Base-by-base conservation (phyloP, 2,113 vertebrate genomes). In the Onychostruthus taczanowskii region DNA sequence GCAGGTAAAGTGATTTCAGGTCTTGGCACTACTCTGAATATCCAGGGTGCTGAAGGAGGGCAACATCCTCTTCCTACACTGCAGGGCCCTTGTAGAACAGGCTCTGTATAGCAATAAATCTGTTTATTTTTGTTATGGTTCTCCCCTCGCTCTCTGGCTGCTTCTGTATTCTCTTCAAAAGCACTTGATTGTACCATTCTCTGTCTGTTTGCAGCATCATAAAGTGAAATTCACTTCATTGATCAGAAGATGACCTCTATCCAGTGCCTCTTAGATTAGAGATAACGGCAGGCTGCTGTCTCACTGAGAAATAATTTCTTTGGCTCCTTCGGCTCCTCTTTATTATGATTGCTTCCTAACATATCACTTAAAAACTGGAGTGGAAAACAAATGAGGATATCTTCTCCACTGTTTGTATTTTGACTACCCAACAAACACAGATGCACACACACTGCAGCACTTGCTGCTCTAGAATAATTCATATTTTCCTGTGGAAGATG, bases 291-390 rank as follows among this genome's bases (percentile, higher is more conserved):
- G 81, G 59, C 72, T 93, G 58, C 80, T 90, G 95, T 91, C 95
- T 93, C 91, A 80, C 93, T 55, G 89, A 95, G 89, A 96, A 95
- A 96, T 94, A 89, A 96, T 97, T 96, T 93, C 91, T 88, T 75
- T 68, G 75, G 75, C 85, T 94, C 68, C 66, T 94, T 69, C 70
- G 64, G 73, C 61, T 91, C 43, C 70, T 94, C 85, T 94, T 94
- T 91, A 94, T 96, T 91, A 82, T 95, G 93, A 92, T 93, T 96
- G 89, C 89, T 95, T 97, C 94, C 95, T 93, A 96, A 87, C 73
- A 56, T 61, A 83, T 72, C 89, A 87, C 87, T 95, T 97, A 94
- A 94, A 88, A 93, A 55, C 61, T 83, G 69, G 61, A 88, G 92
- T 5, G 16, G 87, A 94, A 96, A 97, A 93, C 91, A 96, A 94